Evolutionary conservation across 2,888 invertebrate species (phyloP).

Genomic region (Trichogramma dendrolimi): DNA sequence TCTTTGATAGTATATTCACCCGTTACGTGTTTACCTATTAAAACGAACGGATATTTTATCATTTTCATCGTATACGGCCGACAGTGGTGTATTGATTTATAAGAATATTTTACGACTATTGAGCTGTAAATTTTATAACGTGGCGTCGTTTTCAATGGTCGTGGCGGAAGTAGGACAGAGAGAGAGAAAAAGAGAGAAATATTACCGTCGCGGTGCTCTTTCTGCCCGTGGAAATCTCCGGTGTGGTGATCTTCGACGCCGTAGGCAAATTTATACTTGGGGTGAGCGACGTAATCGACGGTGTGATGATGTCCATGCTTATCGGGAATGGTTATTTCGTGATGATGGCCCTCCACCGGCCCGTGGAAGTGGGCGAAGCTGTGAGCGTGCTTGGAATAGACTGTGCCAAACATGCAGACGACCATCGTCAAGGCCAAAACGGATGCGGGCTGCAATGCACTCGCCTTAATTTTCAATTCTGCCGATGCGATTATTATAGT

Average conservation of each 20-base stretch:
- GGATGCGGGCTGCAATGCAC: conserved; percentile 33
- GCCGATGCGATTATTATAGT: too few relatives aligned
- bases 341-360: conserved; percentile 44
- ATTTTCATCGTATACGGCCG: too few relatives aligned
- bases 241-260: conserved; percentile 46
- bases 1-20: conserved; percentile 51
- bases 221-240: conserved; percentile 48
- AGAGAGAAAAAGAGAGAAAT: neutral
- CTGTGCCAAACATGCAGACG: conserved; percentile 33
- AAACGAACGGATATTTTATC: neutral
- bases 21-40: conserved; percentile 43
- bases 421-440: conserved; percentile 38
- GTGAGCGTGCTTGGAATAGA: conserved; percentile 46
- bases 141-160: neutral
- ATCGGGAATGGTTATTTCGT: conserved; percentile 41
- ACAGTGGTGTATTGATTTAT: too few relatives aligned
- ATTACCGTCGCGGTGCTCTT: conserved; percentile 48
- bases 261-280: conserved; percentile 44
- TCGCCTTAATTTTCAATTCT: neutral
- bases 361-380: conserved; percentile 48
- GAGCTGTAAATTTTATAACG: neutral
- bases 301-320: conserved; percentile 43
- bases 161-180: too few relatives aligned
- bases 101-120: neutral
- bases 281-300: conserved; percentile 42